Conservation (phyloP, 2,113 vertebrate species). For the Tragelaphus imberbis region DNA sequence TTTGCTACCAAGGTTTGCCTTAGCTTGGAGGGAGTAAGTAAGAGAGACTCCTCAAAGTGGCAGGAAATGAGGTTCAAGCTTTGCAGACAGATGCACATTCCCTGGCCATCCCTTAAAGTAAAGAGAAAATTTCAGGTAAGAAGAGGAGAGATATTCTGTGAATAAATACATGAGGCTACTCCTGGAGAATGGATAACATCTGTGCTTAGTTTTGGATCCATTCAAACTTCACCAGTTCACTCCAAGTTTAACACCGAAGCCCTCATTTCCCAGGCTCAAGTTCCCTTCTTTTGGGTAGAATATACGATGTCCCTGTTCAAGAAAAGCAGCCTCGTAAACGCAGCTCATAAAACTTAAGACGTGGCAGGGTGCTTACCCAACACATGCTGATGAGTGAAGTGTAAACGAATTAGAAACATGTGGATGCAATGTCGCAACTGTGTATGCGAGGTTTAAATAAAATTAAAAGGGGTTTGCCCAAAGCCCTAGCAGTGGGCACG, state of each 20-base stretch:
- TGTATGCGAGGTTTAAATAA: not conserved
- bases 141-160: not conserved
- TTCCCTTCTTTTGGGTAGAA: not conserved
- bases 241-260: constrained; percentile 3
- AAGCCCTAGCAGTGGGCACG: not conserved
- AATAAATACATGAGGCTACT: not conserved
- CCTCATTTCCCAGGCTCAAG: constrained; percentile 34
- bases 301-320: constrained; percentile 1
- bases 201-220: not conserved
- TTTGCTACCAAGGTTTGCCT: not conserved
- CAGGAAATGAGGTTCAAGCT: not conserved
- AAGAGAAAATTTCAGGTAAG: not conserved
- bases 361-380: constrained; percentile 26
- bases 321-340: constrained; percentile 28
- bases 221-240: constrained; percentile 41
- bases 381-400: constrained; percentile 10
- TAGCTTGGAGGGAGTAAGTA: not conserved
- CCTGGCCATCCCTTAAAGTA: accelerated
- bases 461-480: not conserved
- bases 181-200: constrained; percentile 11
- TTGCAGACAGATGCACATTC: not conserved
- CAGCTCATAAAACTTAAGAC: constrained; percentile 30
- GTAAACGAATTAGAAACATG: constrained; percentile 45
- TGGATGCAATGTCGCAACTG: not conserved
- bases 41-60: too few species aligned